These are phyloP conservation scores for Phoxinus dragarum DNA, from an alignment of 2,797 vertebrate genomes.

Conservation along the genomic window DNA sequence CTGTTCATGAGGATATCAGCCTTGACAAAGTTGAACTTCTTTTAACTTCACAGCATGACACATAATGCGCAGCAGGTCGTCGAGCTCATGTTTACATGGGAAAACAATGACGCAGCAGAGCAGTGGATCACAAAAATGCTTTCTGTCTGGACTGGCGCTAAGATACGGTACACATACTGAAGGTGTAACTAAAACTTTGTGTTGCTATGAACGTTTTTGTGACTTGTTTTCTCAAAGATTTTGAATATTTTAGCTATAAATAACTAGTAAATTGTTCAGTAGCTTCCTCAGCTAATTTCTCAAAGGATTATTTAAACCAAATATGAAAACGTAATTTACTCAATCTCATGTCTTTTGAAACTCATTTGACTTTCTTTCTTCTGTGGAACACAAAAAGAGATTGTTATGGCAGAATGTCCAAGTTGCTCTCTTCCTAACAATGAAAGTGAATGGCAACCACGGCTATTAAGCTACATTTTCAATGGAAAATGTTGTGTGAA, in stretches of 20 bases:
- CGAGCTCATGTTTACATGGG: background rate
- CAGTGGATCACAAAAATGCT: background rate
- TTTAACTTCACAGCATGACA: background rate
- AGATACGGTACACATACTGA: background rate
- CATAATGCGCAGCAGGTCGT: background rate
- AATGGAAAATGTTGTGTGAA: background rate
- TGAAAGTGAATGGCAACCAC: background rate
- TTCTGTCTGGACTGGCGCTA: background rate
- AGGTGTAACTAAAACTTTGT: no score
- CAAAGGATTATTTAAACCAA: background rate
- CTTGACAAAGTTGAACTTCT: background rate
- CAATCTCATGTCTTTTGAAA: background rate
- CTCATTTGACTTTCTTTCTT: background rate
- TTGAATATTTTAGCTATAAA: background rate
- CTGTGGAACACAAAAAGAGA: background rate
- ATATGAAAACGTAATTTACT: background rate
- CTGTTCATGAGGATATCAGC: background rate
- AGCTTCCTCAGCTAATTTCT: background rate
- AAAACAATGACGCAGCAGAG: background rate
- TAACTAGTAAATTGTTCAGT: background rate
- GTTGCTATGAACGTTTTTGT: background rate
- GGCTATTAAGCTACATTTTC: background rate
- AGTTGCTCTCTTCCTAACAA: background rate
- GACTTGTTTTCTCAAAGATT: background rate
- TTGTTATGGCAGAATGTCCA: background rate